These are phyloP conservation scores for Anthonomus grandis DNA, from an alignment of 1,140 invertebrate species.

Conservation along the genomic window DNA sequence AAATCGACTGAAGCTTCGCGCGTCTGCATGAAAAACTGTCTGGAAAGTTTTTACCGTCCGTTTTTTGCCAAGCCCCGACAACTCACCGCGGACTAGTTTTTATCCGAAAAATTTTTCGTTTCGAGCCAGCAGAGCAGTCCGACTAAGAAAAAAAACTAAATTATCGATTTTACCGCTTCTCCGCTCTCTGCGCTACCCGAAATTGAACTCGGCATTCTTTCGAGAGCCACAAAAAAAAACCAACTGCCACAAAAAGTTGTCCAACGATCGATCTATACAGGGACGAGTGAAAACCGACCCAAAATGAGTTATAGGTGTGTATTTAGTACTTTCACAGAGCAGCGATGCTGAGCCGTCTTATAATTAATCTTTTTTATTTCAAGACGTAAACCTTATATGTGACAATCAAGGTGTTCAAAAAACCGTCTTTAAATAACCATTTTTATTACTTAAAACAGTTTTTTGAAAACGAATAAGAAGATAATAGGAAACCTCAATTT, in stretches of 20 bases:
- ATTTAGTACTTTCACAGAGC: not conserved
- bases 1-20: slow-evolving; percentile 39
- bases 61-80: slow-evolving; percentile 36
- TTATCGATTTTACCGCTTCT: slow-evolving; percentile 40
- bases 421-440: no score
- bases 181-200: slow-evolving; percentile 31
- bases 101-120: slow-evolving; percentile 40
- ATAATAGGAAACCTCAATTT: no score
- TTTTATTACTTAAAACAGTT: no score
- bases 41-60: slow-evolving; percentile 37
- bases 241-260: slow-evolving; percentile 30
- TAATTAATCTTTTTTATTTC: no score
- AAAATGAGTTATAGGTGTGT: not conserved
- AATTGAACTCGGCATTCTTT: slow-evolving; percentile 41
- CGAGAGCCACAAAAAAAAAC: slow-evolving; percentile 30
- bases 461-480: no score
- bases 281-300: slow-evolving; percentile 6
- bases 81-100: slow-evolving; percentile 44
- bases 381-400: no score
- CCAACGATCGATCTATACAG: slow-evolving; percentile 24
- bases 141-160: slow-evolving; percentile 36
- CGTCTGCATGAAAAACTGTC: slow-evolving; percentile 42
- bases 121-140: no score
- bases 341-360: no score
- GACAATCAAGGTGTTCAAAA: no score